Evolutionary conservation across 2,888 invertebrate species (phyloP), one percentile per base, ranked within the genome.

Genomic region (Hecatera dysodea): DNA sequence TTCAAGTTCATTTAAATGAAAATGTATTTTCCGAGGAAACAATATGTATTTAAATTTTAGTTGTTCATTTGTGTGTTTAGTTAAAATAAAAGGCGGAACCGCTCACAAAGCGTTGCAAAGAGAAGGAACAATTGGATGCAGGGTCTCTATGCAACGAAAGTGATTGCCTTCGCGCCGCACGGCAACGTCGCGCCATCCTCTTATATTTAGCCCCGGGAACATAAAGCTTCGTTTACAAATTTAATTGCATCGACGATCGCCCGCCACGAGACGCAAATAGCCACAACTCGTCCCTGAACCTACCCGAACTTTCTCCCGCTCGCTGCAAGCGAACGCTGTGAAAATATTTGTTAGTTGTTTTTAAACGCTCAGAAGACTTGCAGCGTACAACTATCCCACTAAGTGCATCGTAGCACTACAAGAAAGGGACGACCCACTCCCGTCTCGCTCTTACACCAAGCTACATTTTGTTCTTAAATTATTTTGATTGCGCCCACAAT

Each of bases 171-270:
- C 87, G 86, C 33, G 76, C 78, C 87, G 88, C 89, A 88, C 86
- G 90, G 92, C 91, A 93, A 91, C 93, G 89, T 87, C 90, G 90
- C 89, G 78, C 87, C 81, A 85, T 87, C 85, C 82, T 83, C 85
- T 86, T 94, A 95, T 93, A 93, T 95, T 94, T 95, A 94, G 93
- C 91, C 86, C 82, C 80, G 71, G 81, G 90, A 90, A 91, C 93
- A 93, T 94, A 94, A 93, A 94, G 92, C 93, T 93, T 90, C 91
- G 93, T 92, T 93, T 93, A 94, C 95, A 94, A 93, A 93, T 95
- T 95, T 96, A 95, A 95, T 95, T 95, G 95, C 95, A 94, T 93
- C 93, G 93, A 87, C 93, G 93, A 94, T 94, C 95, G 95, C 92
- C 93, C 91, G 95, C 93, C 92, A 90, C 89, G 94, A 87, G 92